phyloP scores from a whole-genome alignment of 2,888 invertebrate genomes.

The Dryomyza anilis region DNA sequence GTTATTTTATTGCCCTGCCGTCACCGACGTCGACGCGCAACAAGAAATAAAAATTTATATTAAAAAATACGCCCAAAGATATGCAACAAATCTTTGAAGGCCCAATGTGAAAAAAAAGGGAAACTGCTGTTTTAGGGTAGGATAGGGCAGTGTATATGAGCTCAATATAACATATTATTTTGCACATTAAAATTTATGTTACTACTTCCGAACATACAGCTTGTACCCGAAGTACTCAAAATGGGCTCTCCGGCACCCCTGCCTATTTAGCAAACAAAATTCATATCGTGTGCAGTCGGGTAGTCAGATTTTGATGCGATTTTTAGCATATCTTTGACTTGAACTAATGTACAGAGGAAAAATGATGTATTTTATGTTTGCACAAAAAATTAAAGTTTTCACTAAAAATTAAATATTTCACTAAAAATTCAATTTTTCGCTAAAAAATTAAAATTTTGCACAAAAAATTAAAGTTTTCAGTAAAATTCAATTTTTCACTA shows the following conservation, averaged over 20 bases:
- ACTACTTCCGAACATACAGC: not conserved
- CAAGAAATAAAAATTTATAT: conserved; percentile 1
- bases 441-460: too few species aligned
- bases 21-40: too few species aligned
- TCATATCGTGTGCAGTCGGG: not conserved
- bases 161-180: conserved; percentile 17
- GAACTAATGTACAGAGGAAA: too few species aligned
- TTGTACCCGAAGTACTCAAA: not conserved
- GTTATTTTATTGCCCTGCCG: too few species aligned
- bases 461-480: too few species aligned
- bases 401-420: too few species aligned
- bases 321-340: not conserved
- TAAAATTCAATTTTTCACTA: too few species aligned
- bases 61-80: not conserved
- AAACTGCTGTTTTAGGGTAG: not conserved
- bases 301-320: not conserved
- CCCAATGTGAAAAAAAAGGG: not conserved
- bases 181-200: conserved; percentile 25
- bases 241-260: not conserved
- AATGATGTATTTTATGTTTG: too few species aligned
- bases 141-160: not conserved
- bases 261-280: not conserved
- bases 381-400: too few species aligned
- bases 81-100: conserved; percentile 18
- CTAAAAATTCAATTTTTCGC: too few species aligned